Conservation (phyloP, 1,140 invertebrate genomes). For the Dendroctonus valens region DNA sequence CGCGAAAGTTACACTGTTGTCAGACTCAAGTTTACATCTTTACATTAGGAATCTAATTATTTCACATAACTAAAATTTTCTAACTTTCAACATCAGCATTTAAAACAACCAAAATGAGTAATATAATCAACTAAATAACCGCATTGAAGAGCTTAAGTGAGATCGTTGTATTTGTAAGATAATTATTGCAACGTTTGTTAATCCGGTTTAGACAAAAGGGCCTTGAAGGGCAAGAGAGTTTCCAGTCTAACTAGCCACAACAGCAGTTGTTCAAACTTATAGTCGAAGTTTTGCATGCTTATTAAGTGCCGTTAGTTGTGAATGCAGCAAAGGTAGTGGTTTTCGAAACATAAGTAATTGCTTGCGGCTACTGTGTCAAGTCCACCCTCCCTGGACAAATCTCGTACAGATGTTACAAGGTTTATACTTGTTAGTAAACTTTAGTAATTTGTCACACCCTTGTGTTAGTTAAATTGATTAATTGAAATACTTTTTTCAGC, state of each 20-base stretch:
- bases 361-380: conserved; percentile 24
- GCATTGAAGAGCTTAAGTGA: background rate
- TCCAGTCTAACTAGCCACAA: background rate
- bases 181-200: background rate
- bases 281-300: conserved; percentile 19
- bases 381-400: conserved; percentile 37
- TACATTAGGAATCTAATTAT: no score
- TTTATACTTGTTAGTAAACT: conserved; percentile 41
- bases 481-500: conserved; percentile 15
- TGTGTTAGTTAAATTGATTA: conserved; percentile 36
- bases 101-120: no score
- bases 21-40: no score
- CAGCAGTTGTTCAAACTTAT: conserved; percentile 14
- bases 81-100: no score
- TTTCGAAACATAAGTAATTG: conserved; percentile 31
- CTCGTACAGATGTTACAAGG: conserved; percentile 38
- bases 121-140: no score
- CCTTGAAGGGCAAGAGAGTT: background rate
- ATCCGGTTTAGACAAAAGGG: background rate
- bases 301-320: conserved; percentile 26
- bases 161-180: background rate
- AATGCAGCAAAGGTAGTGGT: conserved; percentile 28
- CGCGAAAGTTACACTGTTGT: no score
- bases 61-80: no score
- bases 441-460: conserved; percentile 37